Conservation (phyloP, 2,113 vertebrate genomes). For the Zapornia atra region DNA sequence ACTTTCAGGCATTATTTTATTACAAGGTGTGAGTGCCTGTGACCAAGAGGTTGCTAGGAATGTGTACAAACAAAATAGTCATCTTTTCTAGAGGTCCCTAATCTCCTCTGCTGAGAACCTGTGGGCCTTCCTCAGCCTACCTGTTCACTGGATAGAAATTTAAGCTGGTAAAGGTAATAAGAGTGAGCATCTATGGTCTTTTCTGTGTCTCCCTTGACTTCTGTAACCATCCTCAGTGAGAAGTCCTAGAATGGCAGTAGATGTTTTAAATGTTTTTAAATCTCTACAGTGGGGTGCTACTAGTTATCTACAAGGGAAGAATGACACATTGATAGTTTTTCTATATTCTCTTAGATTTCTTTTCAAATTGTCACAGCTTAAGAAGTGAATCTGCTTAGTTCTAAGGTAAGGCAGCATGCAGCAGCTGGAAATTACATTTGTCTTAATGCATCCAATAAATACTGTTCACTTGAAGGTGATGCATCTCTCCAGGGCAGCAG, state of each 20-base stretch:
- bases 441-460: slow-evolving; percentile 29
- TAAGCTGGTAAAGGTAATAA: not conserved
- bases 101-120: not conserved
- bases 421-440: slow-evolving; percentile 36
- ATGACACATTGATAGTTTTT: not conserved
- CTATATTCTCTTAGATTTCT: not conserved
- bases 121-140: not conserved
- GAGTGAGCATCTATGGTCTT: not conserved
- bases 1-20: not conserved
- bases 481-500: slow-evolving; percentile 16
- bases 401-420: not conserved
- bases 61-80: not conserved
- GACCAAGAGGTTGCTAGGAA: not conserved
- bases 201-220: not conserved
- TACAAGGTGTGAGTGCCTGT: not conserved
- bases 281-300: not conserved
- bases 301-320: not conserved
- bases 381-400: not conserved
- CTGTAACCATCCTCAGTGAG: not conserved
- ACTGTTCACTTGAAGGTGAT: slow-evolving; percentile 1
- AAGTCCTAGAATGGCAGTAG: not conserved
- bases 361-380: not conserved
- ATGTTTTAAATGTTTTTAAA: not conserved
- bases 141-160: not conserved
- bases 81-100: not conserved